Evolutionary conservation across 1,140 invertebrate species (phyloP), one percentile per base, ranked within the genome.

Genomic region (Drosophila nebulosa): DNA sequence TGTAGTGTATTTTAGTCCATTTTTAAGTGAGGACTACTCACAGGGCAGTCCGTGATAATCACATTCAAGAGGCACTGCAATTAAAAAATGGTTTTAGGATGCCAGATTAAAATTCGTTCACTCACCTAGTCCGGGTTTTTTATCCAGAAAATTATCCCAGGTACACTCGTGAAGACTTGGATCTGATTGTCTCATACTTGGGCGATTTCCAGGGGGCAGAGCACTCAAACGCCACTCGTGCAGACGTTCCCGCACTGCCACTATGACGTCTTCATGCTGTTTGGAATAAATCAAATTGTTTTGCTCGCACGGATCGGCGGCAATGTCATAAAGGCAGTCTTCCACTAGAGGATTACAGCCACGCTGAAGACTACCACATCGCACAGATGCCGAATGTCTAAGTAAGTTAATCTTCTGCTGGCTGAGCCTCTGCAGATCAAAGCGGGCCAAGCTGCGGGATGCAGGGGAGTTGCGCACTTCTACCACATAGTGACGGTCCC

Each of bases 291-390:
- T 94, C 22, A 97, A 83, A 92, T 97, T 96, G 24, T 94, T 92
- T 58, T 91, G 93, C 90, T 97, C 96, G 79, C 96, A 97, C 0
- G 96, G 96, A 92, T 97, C 96, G 16, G 93, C 91, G 5, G 90
- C 90, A 26, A 97, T 92, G 77, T 97, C 94, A 89, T 95, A 97
- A 0, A 97, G 90, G 79, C 96, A 97, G 2, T 95, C 94, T 3
- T 92, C 84, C 59, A 91, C 64, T 0, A 92, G 39, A 0, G 94
- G 92, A 69, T 94, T 89, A 22, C 85, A 89, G 3, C 69, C 62
- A 6, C 67, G 68, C 1, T 78, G 71, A n/a, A 73, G 56, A 12
- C 75, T 52, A 18, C 70, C 65, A 72, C 92, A 92, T 12, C 57
- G 78, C 2, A 95, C 52, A 46, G 88, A 79, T 0, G 94, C 93